Base-by-base conservation (phyloP, 2,888 invertebrate genomes). In the Lasioglossum lativentre region DNA sequence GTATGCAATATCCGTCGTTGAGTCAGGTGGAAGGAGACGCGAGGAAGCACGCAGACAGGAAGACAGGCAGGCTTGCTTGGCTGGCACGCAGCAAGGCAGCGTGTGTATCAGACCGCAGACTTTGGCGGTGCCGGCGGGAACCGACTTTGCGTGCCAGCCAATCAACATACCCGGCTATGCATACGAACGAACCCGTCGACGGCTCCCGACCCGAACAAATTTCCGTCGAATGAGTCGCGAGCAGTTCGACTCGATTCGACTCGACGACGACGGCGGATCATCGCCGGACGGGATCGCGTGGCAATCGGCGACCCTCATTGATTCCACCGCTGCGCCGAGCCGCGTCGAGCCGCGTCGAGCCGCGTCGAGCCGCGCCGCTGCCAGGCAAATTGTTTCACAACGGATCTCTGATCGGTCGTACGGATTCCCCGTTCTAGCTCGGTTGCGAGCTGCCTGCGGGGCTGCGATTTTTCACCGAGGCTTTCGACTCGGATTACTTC, bases 131-230 rank as follows among this genome's bases (percentile, higher is more conserved):
- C 52, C 77, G 45, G 78, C 82, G 83, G 87, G 80, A 77, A 88
- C 81, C 83, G 88, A 88, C 89, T 90, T 92, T 87, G 87, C 91
- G 90, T 90, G 90, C 82, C 90, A 91, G 90, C 92, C 93, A 93
- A 93, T 93, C 92, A 93, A 90, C 90, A 88, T 89, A 82, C 77
- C 73, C 80, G 79, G 77, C 89, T 90, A 92, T 93, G 92, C 93
- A 93, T 93, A 91, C 91, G 90, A 93, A 93, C 90, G 87, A 92
- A 89, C 82, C 80, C 82, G 85, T 80, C 85, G 80, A 85, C 83
- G 80, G 82, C 78, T 83, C 42, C 52, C 56, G 45, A 75, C 71
- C 75, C 82, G 88, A 89, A 91, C 88, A 90, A 91, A 92, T 92
- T 91, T 88, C 84, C 86, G 87, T 91, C 66, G 72, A 63, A 71